Base-by-base conservation (phyloP, 2,797 vertebrate species). In the Enteromius afrohamiltoni region DNA sequence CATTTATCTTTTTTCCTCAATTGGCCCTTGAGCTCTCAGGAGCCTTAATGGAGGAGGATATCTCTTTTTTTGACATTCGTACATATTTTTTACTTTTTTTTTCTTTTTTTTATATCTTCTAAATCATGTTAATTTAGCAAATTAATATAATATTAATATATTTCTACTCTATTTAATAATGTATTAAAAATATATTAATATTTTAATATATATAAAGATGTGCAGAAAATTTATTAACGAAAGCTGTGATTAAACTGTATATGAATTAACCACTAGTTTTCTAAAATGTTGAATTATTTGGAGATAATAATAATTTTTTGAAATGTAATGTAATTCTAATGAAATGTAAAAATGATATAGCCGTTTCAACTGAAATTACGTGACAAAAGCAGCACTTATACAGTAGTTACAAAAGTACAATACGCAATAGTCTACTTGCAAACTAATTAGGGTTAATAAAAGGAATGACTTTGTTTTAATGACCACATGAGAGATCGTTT, bases 1-100 rank as follows among this genome's bases (percentile, higher is more conserved):
- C 67, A 85, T 86, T 83, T 26, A 78, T 83, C 42, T 85, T 74
- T 45, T 73, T 62, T 76, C 55, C 31, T 62, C 47, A 76, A 87
- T 53, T 73, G 53, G 23, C 31, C n/a, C 8, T 62, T 74, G 23
- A 45, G 55, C 40, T 69, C 34, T 26, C 6, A 13, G 14, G 10
- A 73, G 79, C 42, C 47, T 77, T 74, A 60, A 45, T 47, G 67
- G 53, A 11, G 51, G 51, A 53, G 13, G 37, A 58, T 40, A 58
- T 76, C 13, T 23, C 21, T 37, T 75, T 55, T 2, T 53, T 53
- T 1, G 37, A 40, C 37, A 40, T 37, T 21, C 4, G 34, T 34
- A 34, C 5, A 34, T 42, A 42, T 42, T 9, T 42, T 9, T 42
- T 42, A 34, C 34, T 4, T 34, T 34, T 34, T 34, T 34, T 31